Evolutionary conservation across 2,797 vertebrate species (phyloP).

Genomic region (Pipistrellus kuhlii): DNA sequence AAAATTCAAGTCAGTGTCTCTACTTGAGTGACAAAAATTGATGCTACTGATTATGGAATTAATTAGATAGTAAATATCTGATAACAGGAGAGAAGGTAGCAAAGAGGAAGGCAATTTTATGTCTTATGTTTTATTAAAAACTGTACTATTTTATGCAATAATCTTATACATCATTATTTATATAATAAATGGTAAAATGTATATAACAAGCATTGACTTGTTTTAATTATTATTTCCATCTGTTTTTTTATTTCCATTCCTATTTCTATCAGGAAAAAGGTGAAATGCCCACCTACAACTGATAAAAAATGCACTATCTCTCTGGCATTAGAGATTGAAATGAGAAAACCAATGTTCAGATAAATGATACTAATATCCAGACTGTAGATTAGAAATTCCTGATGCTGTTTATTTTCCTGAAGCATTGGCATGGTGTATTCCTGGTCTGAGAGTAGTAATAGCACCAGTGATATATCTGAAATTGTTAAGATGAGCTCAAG

Average conservation of each 20-base stretch:
- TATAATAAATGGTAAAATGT: not conserved
- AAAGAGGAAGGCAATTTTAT: not conserved
- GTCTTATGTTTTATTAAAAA: constrained; percentile 59
- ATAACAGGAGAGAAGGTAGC: not conserved
- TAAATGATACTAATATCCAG: not conserved
- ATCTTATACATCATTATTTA: constrained; percentile 11
- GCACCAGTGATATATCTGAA: not conserved
- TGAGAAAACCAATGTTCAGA: not conserved
- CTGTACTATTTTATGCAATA: not conserved
- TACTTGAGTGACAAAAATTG: constrained; percentile 34
- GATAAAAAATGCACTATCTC: not conserved
- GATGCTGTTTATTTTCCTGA: not conserved
- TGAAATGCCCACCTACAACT: not conserved
- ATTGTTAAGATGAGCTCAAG: not conserved
- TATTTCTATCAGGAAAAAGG: not conserved
- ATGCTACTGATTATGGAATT: constrained; percentile 6
- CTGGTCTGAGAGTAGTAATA: not conserved
- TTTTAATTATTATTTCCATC: constrained; percentile 20
- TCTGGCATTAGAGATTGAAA: not conserved
- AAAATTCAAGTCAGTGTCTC: not conserved
- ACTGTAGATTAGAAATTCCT: not conserved
- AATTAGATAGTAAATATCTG: constrained; percentile 54
- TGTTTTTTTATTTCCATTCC: not conserved
- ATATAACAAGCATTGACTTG: not conserved
- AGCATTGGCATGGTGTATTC: not conserved